These are phyloP conservation scores for Nibea albiflora DNA, from an alignment of 2,113 vertebrate genomes.

Conservation along the genomic window DNA sequence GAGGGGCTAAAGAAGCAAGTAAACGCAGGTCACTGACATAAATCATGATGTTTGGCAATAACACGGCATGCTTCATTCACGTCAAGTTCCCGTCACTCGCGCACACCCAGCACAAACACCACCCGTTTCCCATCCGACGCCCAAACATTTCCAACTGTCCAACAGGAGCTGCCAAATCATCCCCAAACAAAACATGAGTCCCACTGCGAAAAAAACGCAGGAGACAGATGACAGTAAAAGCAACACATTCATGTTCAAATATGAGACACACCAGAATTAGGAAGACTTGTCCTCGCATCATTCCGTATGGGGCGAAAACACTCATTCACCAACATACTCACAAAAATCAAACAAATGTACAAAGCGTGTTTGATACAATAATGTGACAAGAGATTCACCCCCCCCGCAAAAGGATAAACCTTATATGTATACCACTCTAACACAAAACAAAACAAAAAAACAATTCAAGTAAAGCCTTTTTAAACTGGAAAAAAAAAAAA, in stretches of 20 bases:
- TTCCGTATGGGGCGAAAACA: not conserved
- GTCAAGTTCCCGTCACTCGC: conserved; percentile 1
- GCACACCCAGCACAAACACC: not conserved
- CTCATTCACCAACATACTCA: conserved; percentile 15
- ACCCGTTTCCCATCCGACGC: not conserved
- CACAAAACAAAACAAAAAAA: conserved; percentile 56
- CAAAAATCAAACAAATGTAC: conserved; percentile 32
- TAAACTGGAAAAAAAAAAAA: conserved; percentile 36
- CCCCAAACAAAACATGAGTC: conserved; percentile 4
- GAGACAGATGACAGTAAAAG: not conserved
- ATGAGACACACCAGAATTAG: conserved; percentile 40
- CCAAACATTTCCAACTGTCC: not conserved
- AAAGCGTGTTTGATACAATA: conserved; percentile 40
- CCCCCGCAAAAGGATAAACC: conserved; percentile 27
- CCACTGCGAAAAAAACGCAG: not conserved
- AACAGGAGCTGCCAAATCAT: conserved; percentile 47
- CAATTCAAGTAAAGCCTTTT: conserved; percentile 72
- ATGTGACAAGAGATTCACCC: conserved; percentile 14
- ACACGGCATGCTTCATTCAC: conserved; percentile 30
- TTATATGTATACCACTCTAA: conserved; percentile 39
- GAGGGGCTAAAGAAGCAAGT: conserved; percentile 11
- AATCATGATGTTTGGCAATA: conserved; percentile 40
- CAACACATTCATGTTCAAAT: conserved; percentile 31
- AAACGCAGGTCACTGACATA: not conserved
- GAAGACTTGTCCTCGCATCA: conserved; percentile 64